phyloP scores from a whole-genome alignment of 1,140 invertebrate genomes.

The Campoletis sonorensis region DNA sequence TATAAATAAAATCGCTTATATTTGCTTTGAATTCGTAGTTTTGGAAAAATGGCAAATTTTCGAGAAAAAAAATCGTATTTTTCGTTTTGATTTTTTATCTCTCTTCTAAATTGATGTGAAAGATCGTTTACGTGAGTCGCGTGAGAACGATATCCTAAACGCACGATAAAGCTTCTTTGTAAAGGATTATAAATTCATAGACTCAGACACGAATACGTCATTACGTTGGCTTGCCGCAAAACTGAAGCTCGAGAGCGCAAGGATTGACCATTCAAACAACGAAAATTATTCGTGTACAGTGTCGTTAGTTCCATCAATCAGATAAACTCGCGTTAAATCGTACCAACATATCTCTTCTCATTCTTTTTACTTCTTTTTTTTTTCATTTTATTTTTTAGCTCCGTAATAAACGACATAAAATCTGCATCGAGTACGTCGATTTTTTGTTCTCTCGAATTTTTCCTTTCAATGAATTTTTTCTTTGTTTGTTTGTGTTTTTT shows the following conservation, averaged over 20 bases:
- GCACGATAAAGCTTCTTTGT: conserved; percentile 55
- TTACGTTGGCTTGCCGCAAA: conserved; percentile 42
- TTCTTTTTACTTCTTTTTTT: conserved; percentile 24
- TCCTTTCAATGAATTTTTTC: too few relatives aligned
- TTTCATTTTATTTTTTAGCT: not conserved
- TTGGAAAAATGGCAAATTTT: too few relatives aligned
- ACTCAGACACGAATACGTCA: conserved; percentile 56
- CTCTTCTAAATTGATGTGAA: not conserved
- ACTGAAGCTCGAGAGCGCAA: conserved; percentile 20
- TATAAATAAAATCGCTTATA: too few relatives aligned
- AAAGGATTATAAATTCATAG: conserved; percentile 65
- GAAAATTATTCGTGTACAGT: conserved; percentile 26
- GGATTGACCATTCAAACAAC: conserved; percentile 64
- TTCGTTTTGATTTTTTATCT: not conserved
- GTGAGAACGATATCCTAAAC: not conserved
- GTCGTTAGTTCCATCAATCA: conserved; percentile 36
- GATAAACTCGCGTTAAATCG: conserved; percentile 38
- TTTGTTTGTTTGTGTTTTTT: too few relatives aligned
- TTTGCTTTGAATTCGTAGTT: too few relatives aligned
- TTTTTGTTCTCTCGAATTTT: not conserved
- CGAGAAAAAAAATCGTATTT: not conserved
- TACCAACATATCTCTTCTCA: conserved; percentile 7
- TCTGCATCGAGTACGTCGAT: too few relatives aligned
- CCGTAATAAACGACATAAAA: not conserved
- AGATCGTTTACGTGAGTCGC: not conserved